phyloP scores from a whole-genome alignment of 2,888 invertebrate genomes.

The Ichneumon xanthorius region DNA sequence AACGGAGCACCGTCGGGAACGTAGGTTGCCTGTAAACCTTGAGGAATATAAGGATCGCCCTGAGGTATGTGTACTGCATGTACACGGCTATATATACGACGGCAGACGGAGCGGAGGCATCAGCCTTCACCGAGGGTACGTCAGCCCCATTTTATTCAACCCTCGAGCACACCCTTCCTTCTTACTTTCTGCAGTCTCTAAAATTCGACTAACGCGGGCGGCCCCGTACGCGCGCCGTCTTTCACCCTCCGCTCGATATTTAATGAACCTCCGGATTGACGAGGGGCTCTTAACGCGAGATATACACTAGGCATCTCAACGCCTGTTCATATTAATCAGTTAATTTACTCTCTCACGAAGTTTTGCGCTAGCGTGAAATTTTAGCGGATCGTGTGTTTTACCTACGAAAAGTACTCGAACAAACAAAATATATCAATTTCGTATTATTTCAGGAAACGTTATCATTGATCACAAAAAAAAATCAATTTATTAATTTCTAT shows the following conservation, averaged over 20 bases:
- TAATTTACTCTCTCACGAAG: not conserved
- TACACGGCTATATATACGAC: not conserved
- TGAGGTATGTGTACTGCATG: constrained; percentile 1
- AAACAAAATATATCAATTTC: too few species aligned
- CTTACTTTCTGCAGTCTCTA: constrained; percentile 25
- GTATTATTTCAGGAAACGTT: not conserved
- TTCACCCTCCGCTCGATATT: constrained; percentile 29
- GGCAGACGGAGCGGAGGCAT: not conserved
- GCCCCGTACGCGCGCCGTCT: not conserved
- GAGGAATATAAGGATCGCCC: constrained; percentile 26
- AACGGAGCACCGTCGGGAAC: constrained; percentile 19
- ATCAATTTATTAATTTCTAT: too few species aligned
- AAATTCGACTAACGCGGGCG: constrained; percentile 24
- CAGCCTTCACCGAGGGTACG: constrained; percentile 25
- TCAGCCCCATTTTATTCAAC: constrained; percentile 48
- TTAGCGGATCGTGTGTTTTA: not conserved
- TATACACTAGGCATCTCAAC: not conserved
- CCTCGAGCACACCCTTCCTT: constrained; percentile 25
- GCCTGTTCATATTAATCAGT: constrained; percentile 11
- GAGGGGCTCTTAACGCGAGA: constrained; percentile 3
- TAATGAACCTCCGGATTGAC: constrained; percentile 30
- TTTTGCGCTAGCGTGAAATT: not conserved
- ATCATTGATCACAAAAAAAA: not conserved
- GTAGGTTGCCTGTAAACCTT: constrained; percentile 32
- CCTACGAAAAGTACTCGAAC: not conserved